Evolutionary conservation across 2,888 invertebrate genomes (phyloP).

Genomic region (Megastigmus dorsalis): DNA sequence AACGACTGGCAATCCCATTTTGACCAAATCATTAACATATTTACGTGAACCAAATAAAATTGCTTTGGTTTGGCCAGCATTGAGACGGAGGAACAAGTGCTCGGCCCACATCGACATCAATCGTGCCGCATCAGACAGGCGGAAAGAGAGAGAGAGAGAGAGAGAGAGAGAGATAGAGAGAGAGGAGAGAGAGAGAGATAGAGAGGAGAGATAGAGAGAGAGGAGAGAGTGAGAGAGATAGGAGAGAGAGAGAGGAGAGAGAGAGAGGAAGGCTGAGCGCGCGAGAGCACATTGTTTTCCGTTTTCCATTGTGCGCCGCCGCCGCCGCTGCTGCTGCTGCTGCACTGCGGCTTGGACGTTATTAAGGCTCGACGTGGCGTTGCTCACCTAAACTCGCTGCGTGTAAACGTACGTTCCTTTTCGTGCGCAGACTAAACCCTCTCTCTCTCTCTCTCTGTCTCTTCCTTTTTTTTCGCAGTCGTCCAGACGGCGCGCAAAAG

Average conservation of each 20-base stretch:
- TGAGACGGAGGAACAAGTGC: too few species aligned
- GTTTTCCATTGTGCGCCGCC: background rate
- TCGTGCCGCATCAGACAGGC: too few species aligned
- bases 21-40: too few species aligned
- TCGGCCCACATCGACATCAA: too few species aligned
- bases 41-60: too few species aligned
- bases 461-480: background rate
- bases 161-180: background rate
- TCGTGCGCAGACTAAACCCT: too few species aligned
- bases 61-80: too few species aligned
- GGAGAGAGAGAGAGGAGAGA: background rate
- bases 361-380: constrained; percentile 7
- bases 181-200: background rate
- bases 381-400: constrained; percentile 16
- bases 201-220: background rate
- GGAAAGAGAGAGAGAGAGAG: background rate
- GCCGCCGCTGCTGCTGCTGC: background rate
- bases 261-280: background rate
- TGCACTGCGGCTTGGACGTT: background rate
- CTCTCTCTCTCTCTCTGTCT: too few species aligned
- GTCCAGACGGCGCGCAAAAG: too few species aligned
- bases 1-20: too few species aligned
- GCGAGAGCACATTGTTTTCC: constrained; percentile 30
- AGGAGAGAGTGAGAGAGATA: background rate
- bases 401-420: background rate